Base-by-base conservation (phyloP, 2,113 vertebrate genomes). In the Micronycteris hirsuta region DNA sequence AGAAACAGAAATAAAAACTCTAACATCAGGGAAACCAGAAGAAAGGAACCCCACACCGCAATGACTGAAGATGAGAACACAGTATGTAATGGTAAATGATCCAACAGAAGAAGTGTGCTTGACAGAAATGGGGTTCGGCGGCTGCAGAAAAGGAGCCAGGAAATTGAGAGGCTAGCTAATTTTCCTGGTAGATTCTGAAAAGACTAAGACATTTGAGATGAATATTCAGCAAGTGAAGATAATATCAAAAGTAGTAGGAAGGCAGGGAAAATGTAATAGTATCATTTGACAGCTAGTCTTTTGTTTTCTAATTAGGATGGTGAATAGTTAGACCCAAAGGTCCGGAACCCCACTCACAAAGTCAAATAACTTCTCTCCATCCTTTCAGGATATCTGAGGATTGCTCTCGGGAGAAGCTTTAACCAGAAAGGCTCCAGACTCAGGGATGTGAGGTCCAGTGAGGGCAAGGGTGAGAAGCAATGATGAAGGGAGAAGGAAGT, bases 1-100 rank as follows among this genome's bases (percentile, higher is more conserved):
- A 95, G 82, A 90, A 74, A 56, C 33, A 88, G 43, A 93, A 95
- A 92, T 45, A 91, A 61, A 88, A 93, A 89, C 6, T 49, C 7
- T 86, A 68, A 86, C 33, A 49, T 65, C 63, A 82, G 26, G 24
- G 26, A 82, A 95, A 70, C 17, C 49, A 86, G 26, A 90, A 92
- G 61, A 96, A 81, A 4, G 65, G 43, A 76, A 80, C 43, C 49
- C 73, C 28, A 93, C 83, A 67, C 33, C 82, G 63, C 43, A 71
- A 33, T 14, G 38, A 65, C 67, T 71, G 68, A 94, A 65, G 38
- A 71, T 36, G 65, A 96, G 67, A 93, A 81, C 33, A 67, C n/a
- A 96, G 80, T 7, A 43, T 4, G 6, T 12, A 61, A 86, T 36
- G 5, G 43, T 81, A 91, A 93, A 82, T 71, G 67, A 81, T n/a